These are phyloP conservation scores for Tiliacea aurago DNA, from an alignment of 2,888 invertebrate species.

Conservation along the genomic window DNA sequence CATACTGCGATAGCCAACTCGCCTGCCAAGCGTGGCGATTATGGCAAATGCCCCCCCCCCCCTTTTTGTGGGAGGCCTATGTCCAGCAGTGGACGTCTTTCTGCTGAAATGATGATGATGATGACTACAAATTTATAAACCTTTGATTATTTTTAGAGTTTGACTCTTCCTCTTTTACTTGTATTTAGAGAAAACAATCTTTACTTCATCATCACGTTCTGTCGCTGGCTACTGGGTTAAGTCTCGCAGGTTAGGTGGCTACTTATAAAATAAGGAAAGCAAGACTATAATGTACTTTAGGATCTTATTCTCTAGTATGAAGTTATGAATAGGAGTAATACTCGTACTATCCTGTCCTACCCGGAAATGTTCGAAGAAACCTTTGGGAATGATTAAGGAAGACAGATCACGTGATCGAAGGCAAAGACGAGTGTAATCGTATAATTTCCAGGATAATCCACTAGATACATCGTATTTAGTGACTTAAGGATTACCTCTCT, in stretches of 20 bases:
- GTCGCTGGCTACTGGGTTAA: neutral
- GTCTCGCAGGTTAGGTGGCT: neutral
- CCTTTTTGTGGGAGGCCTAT: no score
- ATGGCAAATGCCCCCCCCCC: no score
- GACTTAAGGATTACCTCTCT: neutral
- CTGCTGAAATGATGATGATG: no score
- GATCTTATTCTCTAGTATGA: neutral
- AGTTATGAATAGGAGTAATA: neutral
- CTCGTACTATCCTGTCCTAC: no score
- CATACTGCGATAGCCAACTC: no score
- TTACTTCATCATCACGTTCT: neutral
- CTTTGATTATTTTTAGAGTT: neutral
- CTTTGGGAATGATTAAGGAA: no score
- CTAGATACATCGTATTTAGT: slow-evolving; percentile 22
- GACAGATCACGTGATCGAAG: slow-evolving; percentile 4
- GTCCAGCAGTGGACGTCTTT: no score
- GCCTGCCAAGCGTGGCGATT: no score
- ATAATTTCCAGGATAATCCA: slow-evolving; percentile 7
- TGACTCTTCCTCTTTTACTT: neutral
- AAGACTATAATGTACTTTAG: neutral
- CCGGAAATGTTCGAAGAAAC: neutral
- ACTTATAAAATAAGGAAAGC: neutral
- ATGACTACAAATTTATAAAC: neutral
- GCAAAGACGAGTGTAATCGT: slow-evolving; percentile 1
- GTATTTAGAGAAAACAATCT: neutral